Percentiles rank a stretch among this genome's conserved stretches.
These are phyloP conservation scores for Vollenhovia emeryi DNA, from an alignment of 1,140 invertebrate genomes.

Conservation along the genomic window DNA sequence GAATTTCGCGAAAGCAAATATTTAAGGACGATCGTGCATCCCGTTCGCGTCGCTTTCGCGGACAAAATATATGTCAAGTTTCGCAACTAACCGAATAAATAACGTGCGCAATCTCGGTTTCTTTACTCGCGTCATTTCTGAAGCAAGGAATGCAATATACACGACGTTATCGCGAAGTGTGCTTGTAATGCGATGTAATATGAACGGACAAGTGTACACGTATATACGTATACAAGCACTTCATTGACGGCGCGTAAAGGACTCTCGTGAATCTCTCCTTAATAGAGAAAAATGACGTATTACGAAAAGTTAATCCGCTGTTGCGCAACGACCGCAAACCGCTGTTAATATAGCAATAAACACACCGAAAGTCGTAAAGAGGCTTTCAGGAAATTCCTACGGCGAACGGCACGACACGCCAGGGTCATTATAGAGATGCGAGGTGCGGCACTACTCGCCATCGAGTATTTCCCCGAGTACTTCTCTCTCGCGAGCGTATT, in stretches of 20 bases:
- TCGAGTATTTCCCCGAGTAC: slow-evolving; percentile 10
- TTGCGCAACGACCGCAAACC: slow-evolving; percentile 18
- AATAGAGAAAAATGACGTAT: slow-evolving; percentile 69
- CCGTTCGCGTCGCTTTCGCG: not conserved
- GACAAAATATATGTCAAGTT: not conserved
- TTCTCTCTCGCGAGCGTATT: slow-evolving; percentile 14
- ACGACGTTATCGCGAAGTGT: not conserved
- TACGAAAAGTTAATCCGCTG: slow-evolving; percentile 62
- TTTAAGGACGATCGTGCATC: not conserved
- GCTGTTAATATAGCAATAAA: slow-evolving; percentile 64
- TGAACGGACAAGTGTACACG: slow-evolving; percentile 10
- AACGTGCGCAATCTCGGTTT: not conserved
- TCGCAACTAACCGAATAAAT: not conserved
- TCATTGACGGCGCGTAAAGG: slow-evolving; percentile 12
- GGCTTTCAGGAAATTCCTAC: slow-evolving; percentile 62
- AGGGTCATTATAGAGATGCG: slow-evolving; percentile 59
- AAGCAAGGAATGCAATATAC: not conserved
- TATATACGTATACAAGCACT: not conserved
- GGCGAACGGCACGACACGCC: slow-evolving; percentile 42
- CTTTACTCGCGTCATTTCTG: not conserved
- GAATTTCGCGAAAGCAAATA: not conserved
- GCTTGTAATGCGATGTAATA: not conserved
- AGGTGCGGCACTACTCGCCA: slow-evolving; percentile 9
- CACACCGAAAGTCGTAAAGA: slow-evolving; percentile 68
- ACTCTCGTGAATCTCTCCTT: slow-evolving; percentile 60